Evolutionary conservation across 2,113 vertebrate genomes (phyloP).

Genomic region (Climacteris rufus): DNA sequence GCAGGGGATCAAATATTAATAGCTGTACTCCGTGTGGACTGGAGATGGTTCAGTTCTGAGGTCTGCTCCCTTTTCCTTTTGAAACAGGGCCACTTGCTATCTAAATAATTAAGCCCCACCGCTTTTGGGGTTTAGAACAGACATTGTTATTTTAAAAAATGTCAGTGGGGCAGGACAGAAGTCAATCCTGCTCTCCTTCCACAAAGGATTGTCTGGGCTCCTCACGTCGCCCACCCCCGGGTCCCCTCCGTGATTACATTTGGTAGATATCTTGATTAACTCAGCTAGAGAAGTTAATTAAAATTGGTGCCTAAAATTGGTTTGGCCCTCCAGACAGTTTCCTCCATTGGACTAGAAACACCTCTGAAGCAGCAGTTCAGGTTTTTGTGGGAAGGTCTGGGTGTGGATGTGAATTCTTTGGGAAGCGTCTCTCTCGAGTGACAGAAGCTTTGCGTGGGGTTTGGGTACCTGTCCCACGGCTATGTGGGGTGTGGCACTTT

Average conservation of each 20-base stretch:
- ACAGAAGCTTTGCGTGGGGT: accelerated
- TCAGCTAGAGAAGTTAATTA: constrained; percentile 56
- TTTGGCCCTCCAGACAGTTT: constrained; percentile 30
- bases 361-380: background rate
- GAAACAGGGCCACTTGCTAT: constrained; percentile 40
- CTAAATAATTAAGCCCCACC: constrained; percentile 53
- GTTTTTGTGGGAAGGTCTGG: background rate
- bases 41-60: background rate
- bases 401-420: background rate
- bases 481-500: accelerated
- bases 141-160: constrained; percentile 38
- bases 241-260: background rate
- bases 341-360: background rate
- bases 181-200: background rate
- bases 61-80: constrained; percentile 33
- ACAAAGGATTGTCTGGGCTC: background rate
- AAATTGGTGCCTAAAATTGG: constrained; percentile 7
- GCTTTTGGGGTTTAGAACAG: constrained; percentile 41
- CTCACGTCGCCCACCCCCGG: background rate
- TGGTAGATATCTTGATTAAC: constrained; percentile 49
- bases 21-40: constrained; percentile 13
- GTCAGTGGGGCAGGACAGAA: constrained; percentile 43
- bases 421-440: accelerated
- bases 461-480: accelerated
- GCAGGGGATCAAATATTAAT: constrained; percentile 61